Conservation (phyloP, 2,113 vertebrate species). For the Pangasianodon gigas region DNA sequence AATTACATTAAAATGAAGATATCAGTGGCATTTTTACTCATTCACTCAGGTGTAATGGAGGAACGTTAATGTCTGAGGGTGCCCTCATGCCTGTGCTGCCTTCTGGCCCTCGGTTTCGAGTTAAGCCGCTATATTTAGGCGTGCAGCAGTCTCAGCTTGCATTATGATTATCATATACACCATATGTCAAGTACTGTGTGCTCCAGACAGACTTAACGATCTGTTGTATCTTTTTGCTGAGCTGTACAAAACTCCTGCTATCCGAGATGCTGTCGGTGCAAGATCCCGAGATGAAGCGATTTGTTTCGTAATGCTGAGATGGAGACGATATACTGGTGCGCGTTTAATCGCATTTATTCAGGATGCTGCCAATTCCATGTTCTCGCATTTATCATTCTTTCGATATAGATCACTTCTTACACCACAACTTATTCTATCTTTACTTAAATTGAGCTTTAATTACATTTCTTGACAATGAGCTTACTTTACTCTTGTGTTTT, state of each 20-base stretch:
- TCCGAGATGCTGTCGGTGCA: conserved; percentile 20
- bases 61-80: neutral
- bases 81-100: neutral
- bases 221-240: conserved; percentile 27
- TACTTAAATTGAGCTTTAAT: neutral
- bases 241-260: neutral
- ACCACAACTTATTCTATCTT: neutral
- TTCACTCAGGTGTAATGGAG: neutral
- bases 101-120: neutral
- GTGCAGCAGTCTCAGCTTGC: conserved; percentile 3
- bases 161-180: conserved; percentile 33
- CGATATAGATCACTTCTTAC: neutral
- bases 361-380: neutral
- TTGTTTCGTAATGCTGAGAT: neutral
- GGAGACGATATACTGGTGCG: neutral
- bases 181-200: conserved; percentile 41
- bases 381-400: neutral
- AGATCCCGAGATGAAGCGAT: conserved; percentile 1
- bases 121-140: neutral
- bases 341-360: neutral
- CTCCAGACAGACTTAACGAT: conserved; percentile 23
- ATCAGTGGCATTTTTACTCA: neutral
- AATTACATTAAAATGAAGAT: neutral
- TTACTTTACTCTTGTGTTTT: neutral
- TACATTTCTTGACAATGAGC: neutral